Evolutionary conservation across 2,113 vertebrate genomes (phyloP), one percentile per base, ranked within the genome.

Genomic region (Acanthochromis polyacanthus): DNA sequence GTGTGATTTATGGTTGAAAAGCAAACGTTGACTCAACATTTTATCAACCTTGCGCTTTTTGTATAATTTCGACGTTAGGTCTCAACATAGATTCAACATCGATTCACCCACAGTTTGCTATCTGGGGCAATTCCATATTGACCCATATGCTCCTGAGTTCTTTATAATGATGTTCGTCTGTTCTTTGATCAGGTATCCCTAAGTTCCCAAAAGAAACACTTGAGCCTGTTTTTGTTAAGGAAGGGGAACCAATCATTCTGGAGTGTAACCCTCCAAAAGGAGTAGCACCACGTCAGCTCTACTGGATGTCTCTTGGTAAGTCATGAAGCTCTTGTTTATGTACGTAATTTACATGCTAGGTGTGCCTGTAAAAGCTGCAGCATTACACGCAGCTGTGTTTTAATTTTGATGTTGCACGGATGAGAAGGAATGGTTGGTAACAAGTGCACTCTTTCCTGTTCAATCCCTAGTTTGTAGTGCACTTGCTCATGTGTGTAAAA

Each of bases 301-400:
- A 97, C 72, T 99, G 97, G 98, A 99, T 99, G 98, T 96, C 96
- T 46, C 92, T 96, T 32, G 95, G 98, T 99, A 87, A 95, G 96
- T 19, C 11, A 46, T 25, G 22, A 57, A 15, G 23, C 45, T 12
- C 4, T n/a, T 51, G 14, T 67, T 45, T 25, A 0, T 63, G 10
- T 20, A 62, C 71, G n/a, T 46, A 8, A 60, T 63, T 67, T 61
- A 32, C 15, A 22, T 22, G 10, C 40, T 73, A 9, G 0, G 11
- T 22, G 14, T 23, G 32, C 28, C 0, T 40, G 51, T 52, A 38
- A 50, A 50, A 50, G n/a, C 51, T 11, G 30, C 19, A 45, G 14
- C 0, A 3, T 58, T 51, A 25, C 45, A 43, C 43, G 6, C 25
- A 53, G 1, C 55, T 45, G 14, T 66, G 19, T 17, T 53, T 32